Conservation (phyloP, 1,140 invertebrate species). For the Trissolcus basalis region DNA sequence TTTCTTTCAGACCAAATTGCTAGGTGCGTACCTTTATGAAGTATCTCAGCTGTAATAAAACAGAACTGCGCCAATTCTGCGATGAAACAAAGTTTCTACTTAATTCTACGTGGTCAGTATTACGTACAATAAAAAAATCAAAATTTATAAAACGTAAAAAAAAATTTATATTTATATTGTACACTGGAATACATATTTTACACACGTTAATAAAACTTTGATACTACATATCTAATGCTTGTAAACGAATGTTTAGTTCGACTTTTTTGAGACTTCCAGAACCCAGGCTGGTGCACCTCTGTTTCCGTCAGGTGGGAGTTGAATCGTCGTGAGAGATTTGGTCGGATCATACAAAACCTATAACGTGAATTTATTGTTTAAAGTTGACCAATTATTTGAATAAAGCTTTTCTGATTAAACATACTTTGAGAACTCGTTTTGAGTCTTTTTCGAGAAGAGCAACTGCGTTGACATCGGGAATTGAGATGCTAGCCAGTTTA, state of each 20-base stretch:
- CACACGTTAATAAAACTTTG: conserved; percentile 16
- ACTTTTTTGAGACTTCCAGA: conserved; percentile 56
- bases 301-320: conserved; percentile 60
- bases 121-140: neutral
- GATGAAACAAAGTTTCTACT: neutral
- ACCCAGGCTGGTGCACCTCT: conserved; percentile 70
- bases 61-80: no score
- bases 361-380: no score
- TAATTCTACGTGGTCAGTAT: neutral
- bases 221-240: conserved; percentile 5
- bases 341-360: conserved; percentile 11
- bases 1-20: conserved; percentile 87
- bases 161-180: no score
- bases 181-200: no score
- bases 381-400: no score
- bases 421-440: conserved; percentile 6
- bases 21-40: conserved; percentile 90
- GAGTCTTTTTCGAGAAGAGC: conserved; percentile 51
- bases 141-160: neutral
- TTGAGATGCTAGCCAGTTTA: conserved; percentile 64
- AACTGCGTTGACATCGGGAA: conserved; percentile 30
- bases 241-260: neutral
- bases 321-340: conserved; percentile 39
- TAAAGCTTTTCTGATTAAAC: neutral
- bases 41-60: conserved; percentile 78